Percentiles rank a stretch among this genome's conserved stretches.
Evolutionary conservation across 1,140 invertebrate species (phyloP).

Genomic region (Drosophila rhopaloa): DNA sequence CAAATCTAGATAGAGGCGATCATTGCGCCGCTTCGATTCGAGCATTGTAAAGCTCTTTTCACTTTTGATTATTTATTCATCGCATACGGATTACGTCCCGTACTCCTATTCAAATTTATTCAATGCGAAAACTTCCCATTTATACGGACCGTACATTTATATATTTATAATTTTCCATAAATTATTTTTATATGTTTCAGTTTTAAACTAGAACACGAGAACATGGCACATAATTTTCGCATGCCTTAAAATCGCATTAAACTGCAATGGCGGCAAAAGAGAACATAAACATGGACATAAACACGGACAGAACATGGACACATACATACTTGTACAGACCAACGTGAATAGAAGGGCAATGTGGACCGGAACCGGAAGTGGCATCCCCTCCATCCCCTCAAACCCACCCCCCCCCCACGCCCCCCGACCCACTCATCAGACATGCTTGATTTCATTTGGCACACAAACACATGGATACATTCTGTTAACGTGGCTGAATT

Average conservation of each 20-base stretch:
- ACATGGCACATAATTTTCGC: slow-evolving; percentile 49
- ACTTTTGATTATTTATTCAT: slow-evolving; percentile 44
- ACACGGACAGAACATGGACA: slow-evolving; percentile 25
- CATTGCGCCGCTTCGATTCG: background rate
- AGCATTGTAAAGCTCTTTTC: slow-evolving; percentile 28
- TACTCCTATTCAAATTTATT: slow-evolving; percentile 25
- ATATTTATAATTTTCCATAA: slow-evolving; percentile 44
- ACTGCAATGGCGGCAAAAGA: slow-evolving; percentile 44
- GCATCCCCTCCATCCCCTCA: background rate
- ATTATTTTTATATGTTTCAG: slow-evolving; percentile 44
- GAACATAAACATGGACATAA: slow-evolving; percentile 51
- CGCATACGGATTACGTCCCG: slow-evolving; percentile 10
- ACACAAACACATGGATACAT: slow-evolving; percentile 27
- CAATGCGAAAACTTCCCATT: slow-evolving; percentile 34
- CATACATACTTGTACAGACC: background rate
- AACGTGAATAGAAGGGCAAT: background rate
- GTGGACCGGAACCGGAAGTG: slow-evolving; percentile 27
- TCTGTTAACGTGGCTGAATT: slow-evolving; percentile 22
- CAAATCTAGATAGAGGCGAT: slow-evolving; percentile 28
- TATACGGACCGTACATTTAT: slow-evolving; percentile 7
- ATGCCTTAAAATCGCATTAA: slow-evolving; percentile 66
- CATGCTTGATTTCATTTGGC: slow-evolving; percentile 55
- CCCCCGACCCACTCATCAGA: slow-evolving; percentile 7
- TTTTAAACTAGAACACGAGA: slow-evolving; percentile 29
- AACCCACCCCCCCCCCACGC: no score